Evolutionary conservation across 2,113 vertebrate species (phyloP), one percentile per base, ranked within the genome.

Genomic region (Tyto alba): DNA sequence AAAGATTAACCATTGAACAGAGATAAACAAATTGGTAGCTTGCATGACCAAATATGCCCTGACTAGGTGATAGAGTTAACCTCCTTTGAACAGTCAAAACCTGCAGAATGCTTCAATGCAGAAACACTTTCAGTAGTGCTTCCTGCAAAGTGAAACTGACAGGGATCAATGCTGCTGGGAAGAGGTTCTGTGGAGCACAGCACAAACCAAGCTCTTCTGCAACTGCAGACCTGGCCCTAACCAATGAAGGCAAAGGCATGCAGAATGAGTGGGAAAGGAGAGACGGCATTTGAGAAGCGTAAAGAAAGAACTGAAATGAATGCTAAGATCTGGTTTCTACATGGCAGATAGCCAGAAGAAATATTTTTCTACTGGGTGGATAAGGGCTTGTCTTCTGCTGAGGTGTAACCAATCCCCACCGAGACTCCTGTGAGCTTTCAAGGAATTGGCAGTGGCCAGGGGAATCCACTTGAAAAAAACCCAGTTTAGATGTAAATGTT

Each of bases 21-120:
- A 96, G 92, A 94, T 67, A 89, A 97, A 94, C 67, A 79, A 94
- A 91, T 78, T 56, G 89, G 71, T 92, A 72, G 72, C 62, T 56
- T 78, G 88, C 82, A 27, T 17, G 69, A 69, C 57, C 87, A 84
- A 84, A 92, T 80, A 90, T 95, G 87, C 87, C 92, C 94, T 84
- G 85, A 56, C 38, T 66, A 76, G 89, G 71, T 89, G 88, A 83
- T 29, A 53, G 68, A 78, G 68, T 16, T 55, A 29, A 2, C 62
- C 43, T 82, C 57, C 78, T 73, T 52, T 26, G 50, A 67, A 8
- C 10, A 34, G 41, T 3, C 66, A 60, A 64, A 75, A 53, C 0
- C 0, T 53, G 15, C 36, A 52, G 88, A 79, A 41, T 66, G 56
- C 41, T 62, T 64, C 48, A 14, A 5, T 0, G 60, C 12, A 73